Evolutionary conservation across 2,797 vertebrate species (phyloP).

Genomic region (Melanotaenia boesemani): DNA sequence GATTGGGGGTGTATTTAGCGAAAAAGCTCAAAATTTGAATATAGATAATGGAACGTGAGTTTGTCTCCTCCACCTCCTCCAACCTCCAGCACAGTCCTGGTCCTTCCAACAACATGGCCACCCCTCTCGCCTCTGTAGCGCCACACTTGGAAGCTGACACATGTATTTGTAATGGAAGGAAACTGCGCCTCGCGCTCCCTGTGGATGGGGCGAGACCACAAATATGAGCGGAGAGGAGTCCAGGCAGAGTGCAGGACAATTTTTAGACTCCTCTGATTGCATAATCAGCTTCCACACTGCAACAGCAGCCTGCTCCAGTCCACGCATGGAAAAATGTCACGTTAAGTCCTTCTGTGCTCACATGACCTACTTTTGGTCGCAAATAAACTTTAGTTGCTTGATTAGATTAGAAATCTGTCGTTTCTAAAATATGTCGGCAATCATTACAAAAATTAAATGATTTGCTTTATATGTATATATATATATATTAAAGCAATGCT

Average conservation of each 20-base stretch:
- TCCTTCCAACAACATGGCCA: constrained; percentile 14
- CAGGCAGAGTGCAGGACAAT: constrained; percentile 69
- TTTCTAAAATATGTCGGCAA: background rate
- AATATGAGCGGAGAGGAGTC: constrained; percentile 69
- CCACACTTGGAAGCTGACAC: constrained; percentile 61
- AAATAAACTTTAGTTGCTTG: background rate
- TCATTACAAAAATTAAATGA: constrained; percentile 8
- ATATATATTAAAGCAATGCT: constrained; percentile 19
- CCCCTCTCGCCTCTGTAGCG: constrained; percentile 29
- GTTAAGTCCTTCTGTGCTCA: constrained; percentile 11
- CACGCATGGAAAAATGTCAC: constrained; percentile 19
- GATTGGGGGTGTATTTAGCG: background rate
- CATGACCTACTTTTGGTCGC: constrained; percentile 41
- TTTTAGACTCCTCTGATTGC: constrained; percentile 71
- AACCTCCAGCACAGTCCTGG: constrained; percentile 6
- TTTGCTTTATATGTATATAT: constrained; percentile 4
- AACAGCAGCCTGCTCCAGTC: constrained; percentile 47
- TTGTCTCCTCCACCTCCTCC: no score
- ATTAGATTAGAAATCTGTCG: background rate
- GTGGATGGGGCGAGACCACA: constrained; percentile 70
- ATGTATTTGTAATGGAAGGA: constrained; percentile 77
- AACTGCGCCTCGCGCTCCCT: constrained; percentile 45
- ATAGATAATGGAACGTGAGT: background rate
- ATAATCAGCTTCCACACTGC: constrained; percentile 67
- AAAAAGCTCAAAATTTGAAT: background rate